Base-by-base conservation (phyloP, 1,140 invertebrate genomes). In the Choristoneura fumiferana region DNA sequence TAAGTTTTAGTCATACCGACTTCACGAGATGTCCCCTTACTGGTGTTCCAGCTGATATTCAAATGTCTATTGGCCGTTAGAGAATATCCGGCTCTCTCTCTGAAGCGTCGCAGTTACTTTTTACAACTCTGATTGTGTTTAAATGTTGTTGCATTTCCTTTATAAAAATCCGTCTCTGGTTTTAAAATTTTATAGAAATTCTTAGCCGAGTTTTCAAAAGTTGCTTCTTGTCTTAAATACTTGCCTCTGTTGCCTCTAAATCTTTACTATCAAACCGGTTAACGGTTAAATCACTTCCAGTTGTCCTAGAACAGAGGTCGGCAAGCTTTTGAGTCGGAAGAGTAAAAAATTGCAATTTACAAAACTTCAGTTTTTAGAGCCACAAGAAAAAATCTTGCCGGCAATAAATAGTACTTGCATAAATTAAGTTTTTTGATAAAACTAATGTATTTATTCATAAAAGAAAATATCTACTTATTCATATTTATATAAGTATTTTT, bases 41-140 rank as follows among this genome's bases (percentile, higher is more conserved):
- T 29, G 22, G 2, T 3, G 22, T 29, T 29, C 6, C 22, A 2
- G 22, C 22, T 29, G 22, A 29, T 29, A 29, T 29, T 29, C 22
- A 67, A 71, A 66, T 57, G 62, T 62, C 61, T 60, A 54, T 59
- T 63, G 45, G 53, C 66, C 54, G 45, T 53, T 39, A 33, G 29
- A 58, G 56, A 63, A 59, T 60, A 66, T 29, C 22, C 35, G n/a
- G 40, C 18, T 18, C 40, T 45, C 3, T 43, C 40, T 45, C 14
- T 18, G 18, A 18, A 45, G 40, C 15, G 43, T 14, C 17, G 43
- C 43, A 17, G 12, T 49, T 22, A 49, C 43, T 49, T 49, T 49
- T 49, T 49, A 49, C 18, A 29, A 18, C 18, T 29, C 22, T 49
- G 43, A 49, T 49, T 49, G 43, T 12, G 43, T 49, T 18, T 33